Evolutionary conservation across 2,888 invertebrate genomes (phyloP).

Genomic region (Lepidochrysops patricia): DNA sequence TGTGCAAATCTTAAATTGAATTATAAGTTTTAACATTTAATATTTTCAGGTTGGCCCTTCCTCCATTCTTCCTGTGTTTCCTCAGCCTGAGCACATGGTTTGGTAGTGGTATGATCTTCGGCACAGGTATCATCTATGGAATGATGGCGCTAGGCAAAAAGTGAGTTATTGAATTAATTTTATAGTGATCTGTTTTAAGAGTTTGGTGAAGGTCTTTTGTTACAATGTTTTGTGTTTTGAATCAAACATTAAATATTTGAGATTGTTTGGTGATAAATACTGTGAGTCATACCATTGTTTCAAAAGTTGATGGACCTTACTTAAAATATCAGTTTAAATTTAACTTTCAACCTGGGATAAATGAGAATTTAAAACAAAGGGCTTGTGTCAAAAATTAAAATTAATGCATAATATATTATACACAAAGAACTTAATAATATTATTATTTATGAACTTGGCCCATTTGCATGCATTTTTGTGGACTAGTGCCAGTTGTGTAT

Average conservation of each 20-base stretch:
- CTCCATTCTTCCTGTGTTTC: conserved; percentile 86
- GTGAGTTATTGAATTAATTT: conserved; percentile 75
- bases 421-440: no score
- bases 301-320: not conserved
- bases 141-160: conserved; percentile 96
- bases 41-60: conserved; percentile 81
- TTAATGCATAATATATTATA: no score
- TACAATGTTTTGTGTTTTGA: not conserved
- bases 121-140: conserved; percentile 91
- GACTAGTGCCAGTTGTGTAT: conserved; percentile 10
- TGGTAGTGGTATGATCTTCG: conserved; percentile 91
- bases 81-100: conserved; percentile 82
- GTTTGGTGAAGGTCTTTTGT: not conserved
- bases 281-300: not conserved
- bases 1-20: not conserved
- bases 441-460: no score
- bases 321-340: not conserved
- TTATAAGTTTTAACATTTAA: not conserved
- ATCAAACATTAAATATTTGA: not conserved
- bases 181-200: not conserved
- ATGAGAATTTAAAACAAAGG: no score
- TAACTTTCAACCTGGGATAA: no score
- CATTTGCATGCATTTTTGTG: not conserved
- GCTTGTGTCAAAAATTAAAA: no score
- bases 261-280: not conserved